Evolutionary conservation across 2,113 vertebrate genomes (phyloP).

Genomic region (Rhynchopsitta pachyrhyncha): DNA sequence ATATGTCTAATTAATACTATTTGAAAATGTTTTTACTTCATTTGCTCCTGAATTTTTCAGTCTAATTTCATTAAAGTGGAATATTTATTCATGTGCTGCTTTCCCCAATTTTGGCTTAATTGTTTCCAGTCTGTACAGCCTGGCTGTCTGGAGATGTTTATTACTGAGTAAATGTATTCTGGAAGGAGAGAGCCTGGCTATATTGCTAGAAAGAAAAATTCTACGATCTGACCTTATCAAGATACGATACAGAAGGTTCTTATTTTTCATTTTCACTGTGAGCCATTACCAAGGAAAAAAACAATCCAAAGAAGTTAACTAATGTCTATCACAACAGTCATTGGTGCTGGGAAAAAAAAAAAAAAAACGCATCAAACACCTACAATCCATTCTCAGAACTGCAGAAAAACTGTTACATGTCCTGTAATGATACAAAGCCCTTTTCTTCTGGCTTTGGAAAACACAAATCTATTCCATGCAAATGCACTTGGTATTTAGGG

Average conservation of each 20-base stretch:
- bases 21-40: slow-evolving; percentile 12
- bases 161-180: slow-evolving; percentile 60
- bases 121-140: slow-evolving; percentile 57
- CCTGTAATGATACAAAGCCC: not conserved
- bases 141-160: slow-evolving; percentile 51
- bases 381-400: not conserved
- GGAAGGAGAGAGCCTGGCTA: slow-evolving; percentile 34
- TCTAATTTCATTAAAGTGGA: slow-evolving; percentile 26
- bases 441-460: slow-evolving; percentile 23
- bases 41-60: slow-evolving; percentile 7
- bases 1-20: slow-evolving; percentile 8
- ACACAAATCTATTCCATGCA: not conserved
- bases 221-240: slow-evolving; percentile 61
- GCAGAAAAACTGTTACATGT: not conserved
- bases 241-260: slow-evolving; percentile 52
- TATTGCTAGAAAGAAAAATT: slow-evolving; percentile 58
- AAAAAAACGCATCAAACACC: rapidly evolving
- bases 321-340: not conserved
- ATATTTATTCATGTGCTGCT: slow-evolving; percentile 44
- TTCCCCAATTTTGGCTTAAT: slow-evolving; percentile 54
- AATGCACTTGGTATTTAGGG: slow-evolving; percentile 39
- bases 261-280: slow-evolving; percentile 45
- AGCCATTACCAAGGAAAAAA: not conserved
- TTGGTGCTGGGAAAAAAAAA: not conserved
- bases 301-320: slow-evolving; percentile 17